Base-by-base conservation (phyloP, 2,888 invertebrate genomes). In the Hydropsyche betteni region DNA sequence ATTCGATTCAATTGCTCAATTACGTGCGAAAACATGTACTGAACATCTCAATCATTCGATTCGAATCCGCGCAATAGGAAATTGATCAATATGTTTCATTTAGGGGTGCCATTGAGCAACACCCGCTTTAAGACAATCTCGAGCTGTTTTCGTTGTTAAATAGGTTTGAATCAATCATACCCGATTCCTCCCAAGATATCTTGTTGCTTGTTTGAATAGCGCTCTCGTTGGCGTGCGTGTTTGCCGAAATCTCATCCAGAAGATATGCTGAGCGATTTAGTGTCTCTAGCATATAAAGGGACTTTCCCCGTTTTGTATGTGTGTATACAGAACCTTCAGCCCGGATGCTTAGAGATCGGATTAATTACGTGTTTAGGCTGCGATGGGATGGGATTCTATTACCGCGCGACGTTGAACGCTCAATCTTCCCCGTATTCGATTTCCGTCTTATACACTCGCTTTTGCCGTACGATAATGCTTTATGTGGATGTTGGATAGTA, bases 331-430 rank as follows among this genome's bases (percentile, higher is more conserved):
- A 58, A 58, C 16, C 8, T 58, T 24, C 8, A 14, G 24, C 58
- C 58, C 58, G 58, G 58, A 58, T 58, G 58, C 58, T 58, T 58
- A 58, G 58, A 58, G 58, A 64, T 64, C 64, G 34, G 64, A 64
- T 64, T 64, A 64, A 64, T 64, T 64, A 64, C 64, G 64, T 64
- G 64, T 61, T 61, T 33, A 16, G 58, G 58, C 16, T n/a, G 24
- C 16, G 24, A 16, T 14, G 58, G 34, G 64, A 4, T 64, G 64
- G 64, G 24, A 36, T 64, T 64, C 64, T 64, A 36, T 64, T 64
- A 36, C 24, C 24, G 24, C 24, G 24, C 24, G 24, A 24, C 64
- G 16, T 55, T 55, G 16, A 12, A 34, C 34, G 7, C 16, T 58
- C 24, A 58, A 58, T 24, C 58, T 14, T 14, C 58, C 8, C 58